Evolutionary conservation across 2,113 vertebrate species (phyloP).

Genomic region (Fregetta grallaria): DNA sequence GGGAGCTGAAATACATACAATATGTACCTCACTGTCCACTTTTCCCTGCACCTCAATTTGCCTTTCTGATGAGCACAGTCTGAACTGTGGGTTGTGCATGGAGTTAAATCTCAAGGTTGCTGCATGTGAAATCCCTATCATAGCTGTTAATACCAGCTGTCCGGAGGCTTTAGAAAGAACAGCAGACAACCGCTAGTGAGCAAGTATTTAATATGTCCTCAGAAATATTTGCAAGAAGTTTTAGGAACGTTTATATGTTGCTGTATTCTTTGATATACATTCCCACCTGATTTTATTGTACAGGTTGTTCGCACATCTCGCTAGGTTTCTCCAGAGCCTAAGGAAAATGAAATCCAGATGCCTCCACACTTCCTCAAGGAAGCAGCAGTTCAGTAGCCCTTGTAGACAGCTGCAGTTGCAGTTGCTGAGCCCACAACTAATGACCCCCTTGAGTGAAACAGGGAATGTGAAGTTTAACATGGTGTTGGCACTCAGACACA

Average conservation of each 20-base stretch:
- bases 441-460: not conserved
- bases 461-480: not conserved
- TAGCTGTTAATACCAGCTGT: not conserved
- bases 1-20: accelerated
- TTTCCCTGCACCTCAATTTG: not conserved
- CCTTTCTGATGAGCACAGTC: not conserved
- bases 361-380: not conserved
- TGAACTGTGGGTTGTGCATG: not conserved
- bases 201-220: not conserved
- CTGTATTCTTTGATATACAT: not conserved
- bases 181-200: not conserved
- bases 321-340: not conserved
- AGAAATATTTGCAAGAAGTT: not conserved
- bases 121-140: not conserved
- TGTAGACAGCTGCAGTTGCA: not conserved
- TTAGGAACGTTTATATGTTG: not conserved
- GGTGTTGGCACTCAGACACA: not conserved
- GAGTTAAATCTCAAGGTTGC: not conserved
- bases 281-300: not conserved
- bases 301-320: not conserved
- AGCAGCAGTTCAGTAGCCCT: not conserved
- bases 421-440: not conserved
- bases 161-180: not conserved
- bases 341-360: not conserved
- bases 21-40: not conserved